phyloP scores from a whole-genome alignment of 2,797 vertebrate genomes.

The Eospalax fontanierii region DNA sequence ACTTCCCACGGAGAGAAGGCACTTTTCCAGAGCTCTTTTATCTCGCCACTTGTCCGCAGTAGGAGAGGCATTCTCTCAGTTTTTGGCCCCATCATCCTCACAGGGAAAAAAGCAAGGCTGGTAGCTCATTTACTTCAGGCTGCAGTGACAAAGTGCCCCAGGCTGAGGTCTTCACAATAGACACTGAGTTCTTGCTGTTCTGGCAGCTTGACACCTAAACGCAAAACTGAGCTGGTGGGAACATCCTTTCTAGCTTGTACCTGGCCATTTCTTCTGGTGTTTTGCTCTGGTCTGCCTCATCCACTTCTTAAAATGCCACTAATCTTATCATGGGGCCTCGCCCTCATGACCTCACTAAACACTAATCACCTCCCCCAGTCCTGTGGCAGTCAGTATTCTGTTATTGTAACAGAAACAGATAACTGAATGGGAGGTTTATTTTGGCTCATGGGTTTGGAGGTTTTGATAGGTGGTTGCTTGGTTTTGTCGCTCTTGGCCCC shows the following conservation, averaged over 20 bases:
- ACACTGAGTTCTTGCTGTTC: neutral
- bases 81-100: neutral
- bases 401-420: neutral
- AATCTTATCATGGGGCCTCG: neutral
- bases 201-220: neutral
- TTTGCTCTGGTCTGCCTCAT: neutral
- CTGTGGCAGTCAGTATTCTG: neutral
- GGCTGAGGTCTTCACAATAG: too few relatives aligned
- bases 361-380: neutral
- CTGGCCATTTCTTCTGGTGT: neutral
- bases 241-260: neutral
- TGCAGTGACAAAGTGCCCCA: neutral
- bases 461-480: neutral
- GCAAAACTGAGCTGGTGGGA: neutral
- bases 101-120: neutral
- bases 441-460: neutral
- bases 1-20: neutral
- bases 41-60: too few relatives aligned
- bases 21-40: neutral
- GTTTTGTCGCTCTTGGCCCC: neutral
- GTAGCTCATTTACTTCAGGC: neutral
- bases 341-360: neutral
- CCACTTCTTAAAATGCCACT: neutral
- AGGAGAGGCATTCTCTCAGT: neutral
- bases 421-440: too few relatives aligned